Conservation (phyloP, 2,113 vertebrate genomes). For the Pelecanus crispus region DNA sequence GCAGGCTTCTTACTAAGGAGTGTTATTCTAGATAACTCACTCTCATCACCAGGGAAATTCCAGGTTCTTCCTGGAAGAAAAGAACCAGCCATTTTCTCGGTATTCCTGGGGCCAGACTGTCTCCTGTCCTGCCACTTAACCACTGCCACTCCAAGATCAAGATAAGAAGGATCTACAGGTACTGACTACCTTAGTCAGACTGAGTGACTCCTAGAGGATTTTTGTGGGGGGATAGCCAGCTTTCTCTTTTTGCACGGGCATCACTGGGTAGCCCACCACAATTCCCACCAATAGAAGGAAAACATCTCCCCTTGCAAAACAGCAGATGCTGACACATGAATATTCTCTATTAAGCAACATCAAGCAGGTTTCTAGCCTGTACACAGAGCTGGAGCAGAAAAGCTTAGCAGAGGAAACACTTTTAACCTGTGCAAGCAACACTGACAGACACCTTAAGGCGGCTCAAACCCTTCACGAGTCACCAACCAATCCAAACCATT, state of each 20-base stretch:
- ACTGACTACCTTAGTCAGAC: background rate
- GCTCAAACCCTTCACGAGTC: background rate
- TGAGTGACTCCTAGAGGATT: background rate
- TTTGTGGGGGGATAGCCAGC: fast-evolving
- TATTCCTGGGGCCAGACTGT: background rate
- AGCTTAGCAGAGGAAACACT: background rate
- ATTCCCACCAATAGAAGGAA: background rate
- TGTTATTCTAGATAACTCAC: background rate
- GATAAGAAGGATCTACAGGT: background rate
- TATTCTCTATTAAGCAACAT: background rate
- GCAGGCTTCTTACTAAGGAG: background rate
- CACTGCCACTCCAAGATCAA: background rate
- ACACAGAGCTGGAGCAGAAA: background rate
- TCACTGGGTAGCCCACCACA: background rate
- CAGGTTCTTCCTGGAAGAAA: background rate
- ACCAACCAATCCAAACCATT: background rate
- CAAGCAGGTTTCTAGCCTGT: background rate
- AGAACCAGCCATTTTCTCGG: background rate
- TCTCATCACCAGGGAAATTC: background rate
- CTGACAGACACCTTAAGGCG: fast-evolving
- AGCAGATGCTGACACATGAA: background rate
- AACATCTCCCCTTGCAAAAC: background rate
- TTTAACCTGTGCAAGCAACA: background rate
- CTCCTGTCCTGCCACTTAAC: background rate
- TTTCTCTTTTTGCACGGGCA: background rate